These are phyloP conservation scores for Protomyctophum bolini DNA, from an alignment of 2,113 vertebrate species.

Conservation along the genomic window DNA sequence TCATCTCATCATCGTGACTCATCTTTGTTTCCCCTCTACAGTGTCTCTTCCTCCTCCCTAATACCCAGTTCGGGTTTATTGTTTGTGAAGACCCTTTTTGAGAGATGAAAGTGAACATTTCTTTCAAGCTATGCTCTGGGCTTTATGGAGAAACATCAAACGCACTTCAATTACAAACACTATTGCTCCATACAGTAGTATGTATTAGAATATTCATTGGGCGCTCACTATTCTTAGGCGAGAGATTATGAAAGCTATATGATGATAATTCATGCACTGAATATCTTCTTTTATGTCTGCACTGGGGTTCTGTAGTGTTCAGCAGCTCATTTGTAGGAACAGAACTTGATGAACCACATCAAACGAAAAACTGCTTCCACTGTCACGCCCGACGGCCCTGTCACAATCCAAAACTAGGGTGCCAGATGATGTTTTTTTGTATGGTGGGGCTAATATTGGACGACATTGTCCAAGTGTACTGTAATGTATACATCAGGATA, in stretches of 20 bases:
- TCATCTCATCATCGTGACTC: conserved; percentile 20
- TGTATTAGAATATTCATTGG: conserved; percentile 63
- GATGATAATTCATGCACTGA: conserved; percentile 23
- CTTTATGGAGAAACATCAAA: conserved; percentile 68
- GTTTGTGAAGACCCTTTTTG: conserved; percentile 49
- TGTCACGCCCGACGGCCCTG: too few species aligned
- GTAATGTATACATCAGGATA: not conserved
- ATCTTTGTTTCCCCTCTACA: conserved; percentile 35
- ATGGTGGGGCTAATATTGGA: not conserved
- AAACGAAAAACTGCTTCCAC: conserved; percentile 13
- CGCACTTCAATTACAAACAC: conserved; percentile 54
- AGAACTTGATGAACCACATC: conserved; percentile 25
- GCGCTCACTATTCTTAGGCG: conserved; percentile 40
- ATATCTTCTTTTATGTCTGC: conserved; percentile 6
- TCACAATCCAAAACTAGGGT: not conserved
- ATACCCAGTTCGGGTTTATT: conserved; percentile 46
- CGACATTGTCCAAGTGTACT: not conserved
- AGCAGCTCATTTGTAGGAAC: conserved; percentile 21
- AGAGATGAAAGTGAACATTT: conserved; percentile 57
- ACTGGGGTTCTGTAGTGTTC: not conserved
- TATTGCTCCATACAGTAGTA: conserved; percentile 47
- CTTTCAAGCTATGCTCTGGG: conserved; percentile 38
- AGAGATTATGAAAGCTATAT: conserved; percentile 23
- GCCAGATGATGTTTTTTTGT: not conserved
- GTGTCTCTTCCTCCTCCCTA: conserved; percentile 44